phyloP scores from a whole-genome alignment of 2,888 invertebrate species.

The Ochropacha duplaris region DNA sequence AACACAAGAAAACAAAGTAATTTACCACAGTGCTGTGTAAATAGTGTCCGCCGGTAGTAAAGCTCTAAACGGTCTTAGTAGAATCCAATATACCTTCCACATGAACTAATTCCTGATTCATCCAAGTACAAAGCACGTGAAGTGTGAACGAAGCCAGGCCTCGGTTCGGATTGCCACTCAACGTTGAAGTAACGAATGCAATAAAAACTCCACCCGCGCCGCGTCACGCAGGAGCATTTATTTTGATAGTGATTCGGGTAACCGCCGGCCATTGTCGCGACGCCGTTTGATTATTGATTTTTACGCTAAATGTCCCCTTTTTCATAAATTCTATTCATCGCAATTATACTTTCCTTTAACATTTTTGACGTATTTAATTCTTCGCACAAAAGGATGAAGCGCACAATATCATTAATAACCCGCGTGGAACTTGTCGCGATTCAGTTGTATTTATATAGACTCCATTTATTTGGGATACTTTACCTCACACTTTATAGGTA shows the following conservation, averaged over 20 bases:
- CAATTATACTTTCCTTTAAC: constrained; percentile 74
- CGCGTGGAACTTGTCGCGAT: constrained; percentile 75
- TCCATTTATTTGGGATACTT: constrained; percentile 6
- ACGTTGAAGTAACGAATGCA: constrained; percentile 43
- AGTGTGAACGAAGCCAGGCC: constrained; percentile 8
- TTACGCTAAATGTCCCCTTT: constrained; percentile 80
- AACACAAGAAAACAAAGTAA: too few species aligned
- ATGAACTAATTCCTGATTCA: background rate
- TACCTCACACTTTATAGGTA: background rate
- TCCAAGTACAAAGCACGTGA: background rate
- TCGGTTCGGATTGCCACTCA: constrained; percentile 60
- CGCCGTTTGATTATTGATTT: constrained; percentile 80
- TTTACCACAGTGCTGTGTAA: too few species aligned
- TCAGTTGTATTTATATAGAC: constrained; percentile 23
- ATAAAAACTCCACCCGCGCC: constrained; percentile 75
- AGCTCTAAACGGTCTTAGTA: too few species aligned
- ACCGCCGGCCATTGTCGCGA: constrained; percentile 71
- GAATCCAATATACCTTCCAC: background rate
- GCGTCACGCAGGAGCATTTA: constrained; percentile 58
- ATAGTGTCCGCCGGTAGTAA: too few species aligned
- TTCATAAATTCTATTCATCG: constrained; percentile 67
- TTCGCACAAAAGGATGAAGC: constrained; percentile 57
- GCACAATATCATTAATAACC: constrained; percentile 78
- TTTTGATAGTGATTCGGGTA: constrained; percentile 78
- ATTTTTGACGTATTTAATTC: constrained; percentile 66